Conservation (phyloP, 2,888 invertebrate genomes). For the Disparrhopalites patrizii region DNA sequence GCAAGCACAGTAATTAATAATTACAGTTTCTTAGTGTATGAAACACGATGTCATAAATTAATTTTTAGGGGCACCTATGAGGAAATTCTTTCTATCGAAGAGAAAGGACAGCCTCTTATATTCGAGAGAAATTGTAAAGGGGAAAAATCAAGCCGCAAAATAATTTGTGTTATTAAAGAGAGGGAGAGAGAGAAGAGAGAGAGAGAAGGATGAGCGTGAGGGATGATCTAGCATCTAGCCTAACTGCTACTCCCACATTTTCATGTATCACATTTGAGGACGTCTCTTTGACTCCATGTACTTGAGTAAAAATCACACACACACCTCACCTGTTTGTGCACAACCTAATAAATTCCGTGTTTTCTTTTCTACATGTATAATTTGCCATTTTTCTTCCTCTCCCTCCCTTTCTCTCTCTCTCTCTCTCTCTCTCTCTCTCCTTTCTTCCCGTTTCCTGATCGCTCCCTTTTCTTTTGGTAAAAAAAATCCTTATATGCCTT, state of each 20-base stretch:
- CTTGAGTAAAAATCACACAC: background rate
- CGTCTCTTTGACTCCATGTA: no score
- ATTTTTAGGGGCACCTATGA: no score
- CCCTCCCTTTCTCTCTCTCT: background rate
- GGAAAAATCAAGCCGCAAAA: background rate
- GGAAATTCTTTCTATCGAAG: no score
- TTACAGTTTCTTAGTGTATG: no score
- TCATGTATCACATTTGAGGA: slow-evolving; percentile 14
- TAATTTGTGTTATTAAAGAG: background rate
- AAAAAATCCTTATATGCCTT: background rate
- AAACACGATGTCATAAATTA: no score
- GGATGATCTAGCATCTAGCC: background rate
- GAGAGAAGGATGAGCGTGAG: slow-evolving; percentile 7
- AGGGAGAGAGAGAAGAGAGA: background rate
- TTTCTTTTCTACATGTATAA: background rate
- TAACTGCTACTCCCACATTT: slow-evolving; percentile 19
- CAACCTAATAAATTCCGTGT: background rate
- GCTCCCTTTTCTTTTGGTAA: no score
- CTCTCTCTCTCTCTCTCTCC: no score
- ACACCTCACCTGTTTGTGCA: background rate
- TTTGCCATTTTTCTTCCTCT: background rate
- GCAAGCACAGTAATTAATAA: no score
- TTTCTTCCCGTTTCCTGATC: no score
- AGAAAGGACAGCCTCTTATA: no score
- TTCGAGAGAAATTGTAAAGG: background rate